Conservation (phyloP, 2,888 invertebrate species). For the Zeuzera pyrina region DNA sequence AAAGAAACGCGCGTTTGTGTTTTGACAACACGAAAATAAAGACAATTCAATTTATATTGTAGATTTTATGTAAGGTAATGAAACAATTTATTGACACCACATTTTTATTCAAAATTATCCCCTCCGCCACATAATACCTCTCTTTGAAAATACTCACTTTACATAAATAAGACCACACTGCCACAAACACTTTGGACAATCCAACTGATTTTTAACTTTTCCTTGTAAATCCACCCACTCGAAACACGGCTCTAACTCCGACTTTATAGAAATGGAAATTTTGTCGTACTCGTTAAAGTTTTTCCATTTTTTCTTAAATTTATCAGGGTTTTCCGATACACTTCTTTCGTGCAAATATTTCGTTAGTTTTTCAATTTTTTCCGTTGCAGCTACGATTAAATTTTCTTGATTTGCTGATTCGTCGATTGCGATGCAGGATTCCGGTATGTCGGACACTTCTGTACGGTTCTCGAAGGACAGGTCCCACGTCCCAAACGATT, state of each 20-base stretch:
- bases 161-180: slow-evolving; percentile 58
- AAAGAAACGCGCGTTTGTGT: too few species aligned
- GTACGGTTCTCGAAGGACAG: slow-evolving; percentile 42
- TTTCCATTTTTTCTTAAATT: slow-evolving; percentile 48
- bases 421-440: slow-evolving; percentile 23
- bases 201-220: slow-evolving; percentile 15
- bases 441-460: slow-evolving; percentile 31
- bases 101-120: slow-evolving; percentile 27
- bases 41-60: too few species aligned
- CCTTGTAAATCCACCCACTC: slow-evolving; percentile 42
- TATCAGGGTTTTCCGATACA: slow-evolving; percentile 20
- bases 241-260: slow-evolving; percentile 18
- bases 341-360: slow-evolving; percentile 46
- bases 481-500: slow-evolving; percentile 33
- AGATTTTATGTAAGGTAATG: too few species aligned
- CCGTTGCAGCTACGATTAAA: slow-evolving; percentile 37
- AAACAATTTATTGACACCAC: slow-evolving; percentile 28
- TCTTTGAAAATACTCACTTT: slow-evolving; percentile 38
- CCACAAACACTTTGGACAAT: slow-evolving; percentile 65
- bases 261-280: slow-evolving; percentile 22
- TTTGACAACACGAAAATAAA: too few species aligned
- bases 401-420: slow-evolving; percentile 35
- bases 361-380: slow-evolving; percentile 68
- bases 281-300: slow-evolving; percentile 33
- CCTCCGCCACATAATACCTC: slow-evolving; percentile 29